A percentile compares a stretch with the other conserved stretches of the same genome.
phyloP scores from a whole-genome alignment of 2,113 vertebrate genomes.

The Fulmarus glacialis region DNA sequence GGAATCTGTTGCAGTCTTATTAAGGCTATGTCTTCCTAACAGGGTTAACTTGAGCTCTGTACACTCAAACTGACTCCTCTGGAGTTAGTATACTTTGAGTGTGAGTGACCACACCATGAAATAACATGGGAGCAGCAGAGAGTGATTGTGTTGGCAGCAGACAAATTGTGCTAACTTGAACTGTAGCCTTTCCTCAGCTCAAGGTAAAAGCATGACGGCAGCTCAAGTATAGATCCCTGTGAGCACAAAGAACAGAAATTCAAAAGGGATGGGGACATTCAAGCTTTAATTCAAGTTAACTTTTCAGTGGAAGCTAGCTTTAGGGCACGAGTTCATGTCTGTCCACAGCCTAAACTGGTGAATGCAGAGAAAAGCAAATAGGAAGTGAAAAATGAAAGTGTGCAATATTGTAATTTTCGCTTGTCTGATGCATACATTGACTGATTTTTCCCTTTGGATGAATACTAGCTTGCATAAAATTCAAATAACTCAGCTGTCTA shows the following conservation, averaged over 20 bases:
- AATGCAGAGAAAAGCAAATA: neutral
- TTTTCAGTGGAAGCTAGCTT: neutral
- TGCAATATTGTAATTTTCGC: neutral
- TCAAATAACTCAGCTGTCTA: conserved; percentile 58
- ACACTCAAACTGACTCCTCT: neutral
- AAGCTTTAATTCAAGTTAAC: neutral
- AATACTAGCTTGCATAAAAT: conserved; percentile 56
- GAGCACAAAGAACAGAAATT: neutral
- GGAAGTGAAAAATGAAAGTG: neutral
- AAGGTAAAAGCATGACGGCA: neutral
- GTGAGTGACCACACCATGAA: conserved; percentile 47
- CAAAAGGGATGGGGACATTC: neutral
- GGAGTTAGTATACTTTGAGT: neutral
- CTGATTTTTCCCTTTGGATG: conserved; percentile 30
- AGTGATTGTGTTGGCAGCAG: conserved; percentile 35
- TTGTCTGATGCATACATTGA: neutral
- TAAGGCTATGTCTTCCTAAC: neutral
- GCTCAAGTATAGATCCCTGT: neutral
- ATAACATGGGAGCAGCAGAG: conserved; percentile 52
- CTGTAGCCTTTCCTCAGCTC: neutral
- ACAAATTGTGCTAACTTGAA: neutral
- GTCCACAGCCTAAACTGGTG: neutral
- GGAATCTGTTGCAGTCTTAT: neutral
- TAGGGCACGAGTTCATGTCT: neutral
- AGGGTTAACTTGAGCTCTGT: neutral